A percentile compares a stretch with the other conserved stretches of the same genome.
These are phyloP conservation scores for Thecophora atra DNA, from an alignment of 2,888 invertebrate species.

Conservation along the genomic window DNA sequence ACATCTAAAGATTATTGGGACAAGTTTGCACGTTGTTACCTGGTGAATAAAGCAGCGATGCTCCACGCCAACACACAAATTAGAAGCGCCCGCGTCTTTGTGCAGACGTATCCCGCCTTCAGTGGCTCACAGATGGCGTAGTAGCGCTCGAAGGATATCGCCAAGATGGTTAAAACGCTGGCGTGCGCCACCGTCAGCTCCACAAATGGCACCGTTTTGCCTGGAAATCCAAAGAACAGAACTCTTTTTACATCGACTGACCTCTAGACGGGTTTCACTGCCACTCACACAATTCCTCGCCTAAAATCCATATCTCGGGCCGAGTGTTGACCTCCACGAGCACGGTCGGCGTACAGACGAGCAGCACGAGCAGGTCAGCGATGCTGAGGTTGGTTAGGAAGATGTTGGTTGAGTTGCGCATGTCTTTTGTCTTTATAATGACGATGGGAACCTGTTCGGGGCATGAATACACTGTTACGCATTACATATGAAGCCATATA, in stretches of 20 bases:
- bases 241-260: conserved; percentile 40
- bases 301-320: conserved; percentile 92
- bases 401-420: conserved; percentile 94
- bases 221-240: conserved; percentile 68
- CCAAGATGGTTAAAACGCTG: conserved; percentile 90
- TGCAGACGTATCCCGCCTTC: conserved; percentile 89
- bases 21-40: conserved; percentile 68
- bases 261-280: conserved; percentile 17
- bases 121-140: conserved; percentile 93
- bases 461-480: conserved; percentile 15
- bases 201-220: conserved; percentile 91
- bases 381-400: conserved; percentile 93
- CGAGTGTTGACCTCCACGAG: conserved; percentile 92
- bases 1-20: no score
- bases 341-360: conserved; percentile 92
- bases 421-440: conserved; percentile 89
- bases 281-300: conserved; percentile 92
- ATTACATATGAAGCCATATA: conserved; percentile 22
- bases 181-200: conserved; percentile 92
- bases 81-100: conserved; percentile 82
- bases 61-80: conserved; percentile 87
- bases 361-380: conserved; percentile 89
- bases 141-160: conserved; percentile 91
- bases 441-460: conserved; percentile 77
- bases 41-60: conserved; percentile 84